Percentiles rank a stretch among this genome's conserved stretches.
Conservation (phyloP, 37 sponge, comb jelly and placozoan species). For the Chondrosia reniformis region DNA sequence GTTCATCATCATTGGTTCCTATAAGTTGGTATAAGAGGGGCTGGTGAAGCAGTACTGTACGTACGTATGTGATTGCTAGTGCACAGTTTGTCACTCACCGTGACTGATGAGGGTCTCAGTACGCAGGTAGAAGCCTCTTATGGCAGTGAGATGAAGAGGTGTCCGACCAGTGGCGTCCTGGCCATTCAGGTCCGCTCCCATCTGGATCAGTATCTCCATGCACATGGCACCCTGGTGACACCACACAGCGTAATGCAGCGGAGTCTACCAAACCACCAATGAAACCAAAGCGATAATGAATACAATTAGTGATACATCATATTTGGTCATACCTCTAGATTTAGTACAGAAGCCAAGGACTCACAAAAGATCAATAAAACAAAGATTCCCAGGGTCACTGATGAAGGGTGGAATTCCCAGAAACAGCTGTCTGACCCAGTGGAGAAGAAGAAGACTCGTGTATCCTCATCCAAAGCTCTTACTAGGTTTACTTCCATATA, state of each 20-base stretch:
- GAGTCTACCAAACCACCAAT: slow-evolving; percentile 45
- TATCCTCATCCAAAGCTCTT: no score
- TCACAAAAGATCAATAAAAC: no score
- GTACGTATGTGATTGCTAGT: no score
- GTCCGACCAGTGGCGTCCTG: slow-evolving; percentile 76
- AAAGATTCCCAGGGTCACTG: no score
- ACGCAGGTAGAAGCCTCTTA: slow-evolving; percentile 72
- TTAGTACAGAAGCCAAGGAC: no score
- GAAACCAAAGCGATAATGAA: background rate
- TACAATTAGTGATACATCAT: background rate
- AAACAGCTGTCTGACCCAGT: no score
- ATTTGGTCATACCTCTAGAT: background rate
- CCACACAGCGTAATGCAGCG: slow-evolving; percentile 84
- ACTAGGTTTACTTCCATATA: no score
- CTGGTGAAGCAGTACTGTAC: no score
- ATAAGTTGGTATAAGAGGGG: no score
- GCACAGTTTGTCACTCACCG: slow-evolving; percentile 55
- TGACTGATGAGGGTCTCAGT: slow-evolving; percentile 72
- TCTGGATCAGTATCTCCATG: slow-evolving; percentile 74
- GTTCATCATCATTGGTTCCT: no score
- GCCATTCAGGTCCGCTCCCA: slow-evolving; percentile 77
- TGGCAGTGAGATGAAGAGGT: slow-evolving; percentile 84
- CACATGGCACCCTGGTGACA: slow-evolving; percentile 82
- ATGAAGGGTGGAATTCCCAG: no score
- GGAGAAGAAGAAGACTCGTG: no score